Conservation (phyloP, 2,113 vertebrate genomes). For the Ictalurus furcatus region DNA sequence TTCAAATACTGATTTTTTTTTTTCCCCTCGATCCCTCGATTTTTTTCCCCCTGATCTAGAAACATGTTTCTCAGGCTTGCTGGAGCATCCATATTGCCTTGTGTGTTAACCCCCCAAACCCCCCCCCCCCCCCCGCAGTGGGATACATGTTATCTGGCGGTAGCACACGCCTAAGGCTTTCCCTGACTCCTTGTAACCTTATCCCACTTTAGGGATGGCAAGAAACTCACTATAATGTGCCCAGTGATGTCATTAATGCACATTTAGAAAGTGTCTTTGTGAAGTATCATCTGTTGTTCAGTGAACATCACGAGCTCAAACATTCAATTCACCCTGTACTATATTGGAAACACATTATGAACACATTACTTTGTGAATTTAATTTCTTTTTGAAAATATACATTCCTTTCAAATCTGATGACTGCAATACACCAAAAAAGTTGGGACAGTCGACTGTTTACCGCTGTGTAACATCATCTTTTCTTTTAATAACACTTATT, state of each 20-base stretch:
- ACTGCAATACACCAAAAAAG: too few relatives aligned
- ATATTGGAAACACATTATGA: too few relatives aligned
- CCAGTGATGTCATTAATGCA: slow-evolving; percentile 52
- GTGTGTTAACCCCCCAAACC: too few relatives aligned
- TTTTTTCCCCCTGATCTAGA: too few relatives aligned
- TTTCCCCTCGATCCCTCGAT: too few relatives aligned
- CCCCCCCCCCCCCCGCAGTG: background rate
- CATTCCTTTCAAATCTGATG: too few relatives aligned
- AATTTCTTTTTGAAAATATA: too few relatives aligned
- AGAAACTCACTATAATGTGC: slow-evolving; percentile 39
- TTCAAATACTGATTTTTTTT: background rate
- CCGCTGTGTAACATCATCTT: too few relatives aligned
- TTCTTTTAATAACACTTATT: too few relatives aligned
- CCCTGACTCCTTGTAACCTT: slow-evolving; percentile 42
- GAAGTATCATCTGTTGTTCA: background rate
- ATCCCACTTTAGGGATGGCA: slow-evolving; percentile 26
- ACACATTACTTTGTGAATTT: too few relatives aligned
- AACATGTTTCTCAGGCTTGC: background rate
- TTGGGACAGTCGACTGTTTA: too few relatives aligned
- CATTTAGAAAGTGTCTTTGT: slow-evolving; percentile 42
- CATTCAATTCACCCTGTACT: too few relatives aligned
- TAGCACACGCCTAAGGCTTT: background rate
- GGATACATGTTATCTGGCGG: background rate
- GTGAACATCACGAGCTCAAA: slow-evolving; percentile 13
- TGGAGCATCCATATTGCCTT: background rate